Evolutionary conservation across 2,113 vertebrate genomes (phyloP).

Genomic region (Pseudopodoces humilis): DNA sequence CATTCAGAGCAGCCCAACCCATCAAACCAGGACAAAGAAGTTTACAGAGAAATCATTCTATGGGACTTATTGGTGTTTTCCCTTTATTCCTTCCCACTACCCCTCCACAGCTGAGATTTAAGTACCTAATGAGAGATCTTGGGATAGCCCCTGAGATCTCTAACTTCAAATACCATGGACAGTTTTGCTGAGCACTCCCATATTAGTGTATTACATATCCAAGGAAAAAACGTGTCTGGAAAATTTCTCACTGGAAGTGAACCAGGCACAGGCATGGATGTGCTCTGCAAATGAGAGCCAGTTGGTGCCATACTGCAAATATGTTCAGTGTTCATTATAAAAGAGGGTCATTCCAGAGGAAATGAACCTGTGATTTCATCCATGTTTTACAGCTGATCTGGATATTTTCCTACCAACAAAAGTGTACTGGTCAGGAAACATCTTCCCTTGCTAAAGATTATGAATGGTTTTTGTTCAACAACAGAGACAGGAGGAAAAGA

Average conservation of each 20-base stretch:
- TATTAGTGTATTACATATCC: background rate
- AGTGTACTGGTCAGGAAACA: background rate
- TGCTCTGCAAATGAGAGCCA: background rate
- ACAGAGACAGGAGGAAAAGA: background rate
- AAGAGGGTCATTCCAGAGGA: background rate
- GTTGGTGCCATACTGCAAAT: background rate
- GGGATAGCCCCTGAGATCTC: background rate
- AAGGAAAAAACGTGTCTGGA: background rate
- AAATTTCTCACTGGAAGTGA: background rate
- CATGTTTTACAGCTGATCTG: background rate
- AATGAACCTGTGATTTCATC: background rate
- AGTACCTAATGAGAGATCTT: rapidly evolving
- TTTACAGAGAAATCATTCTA: background rate
- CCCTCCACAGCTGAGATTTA: background rate
- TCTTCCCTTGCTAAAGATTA: background rate
- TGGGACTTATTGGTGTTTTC: background rate
- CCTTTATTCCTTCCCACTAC: background rate
- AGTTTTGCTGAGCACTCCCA: background rate
- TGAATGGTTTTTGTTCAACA: background rate
- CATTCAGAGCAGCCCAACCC: background rate
- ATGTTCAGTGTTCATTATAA: background rate
- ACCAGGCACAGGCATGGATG: background rate
- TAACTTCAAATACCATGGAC: background rate
- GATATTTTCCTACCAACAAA: background rate
- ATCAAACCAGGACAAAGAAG: background rate